Base-by-base conservation (phyloP, 35 echinoderm and acorn worm genomes). In the Diadema setosum region DNA sequence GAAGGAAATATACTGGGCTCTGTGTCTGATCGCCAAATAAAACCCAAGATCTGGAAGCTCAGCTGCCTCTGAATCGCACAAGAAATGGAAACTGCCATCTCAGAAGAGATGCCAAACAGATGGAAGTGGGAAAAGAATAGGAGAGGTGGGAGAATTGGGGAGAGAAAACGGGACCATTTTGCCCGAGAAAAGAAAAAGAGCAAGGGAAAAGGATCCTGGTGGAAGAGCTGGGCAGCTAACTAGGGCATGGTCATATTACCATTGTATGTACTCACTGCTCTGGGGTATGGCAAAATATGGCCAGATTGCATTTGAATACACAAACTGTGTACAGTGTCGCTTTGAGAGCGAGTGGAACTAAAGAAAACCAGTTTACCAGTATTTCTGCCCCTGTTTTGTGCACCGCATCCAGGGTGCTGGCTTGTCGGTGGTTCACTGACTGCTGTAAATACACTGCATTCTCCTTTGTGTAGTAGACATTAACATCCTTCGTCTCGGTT, bases 181-280 rank as follows among this genome's bases (percentile, higher is more conserved):
- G 63, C 63, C 63, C 63, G 27, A 67, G 63, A 67, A 67, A 67
- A 67, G 30, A n/a, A n/a, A n/a, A n/a, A n/a, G n/a, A n/a, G n/a
- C n/a, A n/a, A n/a, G n/a, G n/a, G n/a, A n/a, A n/a, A 26, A 34
- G 63, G 63, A 26, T 67, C 63, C 30, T 34, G 37, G 27, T 67
- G 63, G 30, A 67, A 34, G 8, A 34, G 63, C 27, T 26, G 30
- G 21, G 63, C 63, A 33, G 63, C 27, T 34, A 67, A 67, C 27
- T 67, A 67, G 63, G 63, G 63, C 63, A 67, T 67, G 63, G 63
- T 67, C 63, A 67, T 67, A 67, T 67, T 67, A 67, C 63, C 63
- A 67, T 67, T 67, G 63, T 67, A 34, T n/a, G n/a, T n/a, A 34
- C 26, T 11, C 63, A 33, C 63, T n/a, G 63, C 63, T 67, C 63